Base-by-base conservation (phyloP, 2,113 vertebrate species). In the Enhydra lutris region DNA sequence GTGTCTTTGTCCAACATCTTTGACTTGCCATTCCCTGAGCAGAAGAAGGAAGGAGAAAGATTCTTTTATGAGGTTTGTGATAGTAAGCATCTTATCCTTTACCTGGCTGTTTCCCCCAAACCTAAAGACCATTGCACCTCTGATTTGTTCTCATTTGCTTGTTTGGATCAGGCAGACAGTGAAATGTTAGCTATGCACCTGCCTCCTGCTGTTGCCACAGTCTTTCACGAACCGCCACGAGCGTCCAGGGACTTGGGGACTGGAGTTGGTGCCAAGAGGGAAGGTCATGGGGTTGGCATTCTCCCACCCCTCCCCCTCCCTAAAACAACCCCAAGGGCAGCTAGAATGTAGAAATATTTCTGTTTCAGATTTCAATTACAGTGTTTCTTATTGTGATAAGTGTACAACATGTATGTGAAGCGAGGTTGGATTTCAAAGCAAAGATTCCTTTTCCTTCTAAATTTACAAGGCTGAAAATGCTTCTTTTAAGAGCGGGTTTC, bases 61-160 rank as follows among this genome's bases (percentile, higher is more conserved):
- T 99, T 99, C 99, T 99, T 99, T 99, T 99, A 99, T 99, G 99
- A 99, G 99, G 99, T 99, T 99, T 99, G 99, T 99, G 97, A 98
- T 98, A 98, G 98, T 97, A 98, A 98, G 98, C 98, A 97, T 97
- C 98, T 96, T 95, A 95, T 89, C 95, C 95, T 97, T 93, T 94
- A 93, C 95, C 98, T 97, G 98, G 97, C 96, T 96, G 21, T 84
- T 50, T 13, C 20, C 21, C 76, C 84, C 89, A 71, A 95, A 88
- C 79, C 52, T 86, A 67, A 97, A 31, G 97, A 15, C 23, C 95
- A 86, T 86, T 71, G 94, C 78, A 57, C 93, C 94, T 96, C 93
- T 87, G 91, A 50, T 57, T 94, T 94, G 89, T 47, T 93, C 87
- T 91, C 95, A 92, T 97, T 88, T 78, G 97, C 95, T 96, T 85